A percentile compares a stretch with the other conserved stretches of the same genome.
phyloP scores from a whole-genome alignment of 1,140 invertebrate species.

The Bombus soroeensis region DNA sequence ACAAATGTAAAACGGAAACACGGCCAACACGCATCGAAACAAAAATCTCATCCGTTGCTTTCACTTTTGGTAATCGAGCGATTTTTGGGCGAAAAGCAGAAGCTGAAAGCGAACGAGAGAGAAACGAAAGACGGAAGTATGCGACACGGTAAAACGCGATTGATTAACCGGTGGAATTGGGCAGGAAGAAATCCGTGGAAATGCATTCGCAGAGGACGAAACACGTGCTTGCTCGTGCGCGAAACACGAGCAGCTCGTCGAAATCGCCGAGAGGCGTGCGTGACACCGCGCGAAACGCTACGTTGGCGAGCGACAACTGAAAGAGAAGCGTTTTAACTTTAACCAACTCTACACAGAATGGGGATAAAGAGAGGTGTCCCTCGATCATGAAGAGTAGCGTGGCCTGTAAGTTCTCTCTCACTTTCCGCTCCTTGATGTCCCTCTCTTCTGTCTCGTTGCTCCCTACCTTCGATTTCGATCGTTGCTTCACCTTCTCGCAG shows the following conservation, averaged over 20 bases:
- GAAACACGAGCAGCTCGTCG: slow-evolving; percentile 10
- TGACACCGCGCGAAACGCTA: slow-evolving; percentile 67
- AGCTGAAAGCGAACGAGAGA: neutral
- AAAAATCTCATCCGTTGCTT: slow-evolving; percentile 33
- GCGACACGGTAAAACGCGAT: too few species aligned
- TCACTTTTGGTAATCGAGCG: slow-evolving; percentile 44
- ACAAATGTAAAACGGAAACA: neutral
- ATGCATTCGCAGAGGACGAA: neutral
- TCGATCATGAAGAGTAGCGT: slow-evolving; percentile 70
- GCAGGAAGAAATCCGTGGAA: neutral
- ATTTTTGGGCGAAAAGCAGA: neutral
- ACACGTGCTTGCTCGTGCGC: slow-evolving; percentile 20
- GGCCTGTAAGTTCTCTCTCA: slow-evolving; percentile 39
- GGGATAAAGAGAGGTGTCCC: slow-evolving; percentile 74
- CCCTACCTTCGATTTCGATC: slow-evolving; percentile 41
- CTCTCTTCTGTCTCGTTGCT: slow-evolving; percentile 19
- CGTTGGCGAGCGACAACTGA: slow-evolving; percentile 78
- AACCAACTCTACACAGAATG: slow-evolving; percentile 65
- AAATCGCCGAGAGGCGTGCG: slow-evolving; percentile 32
- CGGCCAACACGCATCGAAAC: slow-evolving; percentile 9
- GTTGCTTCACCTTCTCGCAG: slow-evolving; percentile 27
- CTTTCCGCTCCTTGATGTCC: slow-evolving; percentile 43
- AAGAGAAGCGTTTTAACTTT: slow-evolving; percentile 67
- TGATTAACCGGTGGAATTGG: neutral
- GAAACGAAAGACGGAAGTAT: too few species aligned